phyloP scores from a whole-genome alignment of 1,140 invertebrate genomes.

The Panulirus ornatus region DNA sequence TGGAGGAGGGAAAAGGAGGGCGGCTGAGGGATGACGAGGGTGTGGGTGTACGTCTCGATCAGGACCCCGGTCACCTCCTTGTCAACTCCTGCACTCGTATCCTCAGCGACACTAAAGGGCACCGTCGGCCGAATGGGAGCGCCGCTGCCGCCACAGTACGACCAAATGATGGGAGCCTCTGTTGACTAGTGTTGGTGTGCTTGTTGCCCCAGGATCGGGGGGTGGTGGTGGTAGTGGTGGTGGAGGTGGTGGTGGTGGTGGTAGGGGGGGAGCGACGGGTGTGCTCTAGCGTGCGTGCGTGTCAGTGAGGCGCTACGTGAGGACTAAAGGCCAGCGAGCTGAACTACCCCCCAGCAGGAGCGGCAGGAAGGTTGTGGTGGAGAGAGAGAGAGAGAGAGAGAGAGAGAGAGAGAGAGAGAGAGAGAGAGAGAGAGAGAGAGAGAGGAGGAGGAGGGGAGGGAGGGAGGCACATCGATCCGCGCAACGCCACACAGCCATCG shows the following conservation, averaged over 20 bases:
- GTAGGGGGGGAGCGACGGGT: background rate
- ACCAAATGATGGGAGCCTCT: too few relatives aligned
- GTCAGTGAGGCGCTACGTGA: constrained; percentile 22
- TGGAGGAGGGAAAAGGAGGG: too few relatives aligned
- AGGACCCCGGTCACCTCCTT: background rate
- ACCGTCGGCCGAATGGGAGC: background rate
- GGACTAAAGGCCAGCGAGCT: constrained; percentile 47
- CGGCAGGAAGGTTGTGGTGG: constrained; percentile 50
- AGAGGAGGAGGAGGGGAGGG: background rate
- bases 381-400: constrained; percentile 21
- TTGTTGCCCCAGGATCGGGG: background rate
- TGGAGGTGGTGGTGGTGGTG: background rate
- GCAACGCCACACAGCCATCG: constrained; percentile 3
- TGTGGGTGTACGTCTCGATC: too few relatives aligned
- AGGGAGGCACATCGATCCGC: constrained; percentile 40
- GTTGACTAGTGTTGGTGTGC: background rate
- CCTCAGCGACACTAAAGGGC: background rate
- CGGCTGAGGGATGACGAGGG: too few relatives aligned
- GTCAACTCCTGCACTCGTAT: too few relatives aligned
- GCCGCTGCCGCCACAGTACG: background rate
- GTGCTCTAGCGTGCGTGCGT: constrained; percentile 32
- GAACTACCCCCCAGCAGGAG: constrained; percentile 32
- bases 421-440: background rate
- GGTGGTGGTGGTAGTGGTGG: background rate
- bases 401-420: background rate